These are phyloP conservation scores for Peribatodes rhomboidaria DNA, from an alignment of 2,888 invertebrate genomes.

Conservation along the genomic window DNA sequence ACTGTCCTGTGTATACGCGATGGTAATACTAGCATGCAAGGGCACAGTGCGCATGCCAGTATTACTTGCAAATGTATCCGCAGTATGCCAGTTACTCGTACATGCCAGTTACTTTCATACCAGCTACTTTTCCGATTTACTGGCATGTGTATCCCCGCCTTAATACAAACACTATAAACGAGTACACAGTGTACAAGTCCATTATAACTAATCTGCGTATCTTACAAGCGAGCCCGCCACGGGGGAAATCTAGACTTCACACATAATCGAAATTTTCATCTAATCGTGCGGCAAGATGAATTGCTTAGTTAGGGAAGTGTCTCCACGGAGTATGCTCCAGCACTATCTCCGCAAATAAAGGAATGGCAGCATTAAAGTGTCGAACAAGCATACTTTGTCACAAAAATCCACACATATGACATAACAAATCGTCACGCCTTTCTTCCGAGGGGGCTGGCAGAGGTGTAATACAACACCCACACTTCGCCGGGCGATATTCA, in stretches of 20 bases:
- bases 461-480: too few species aligned
- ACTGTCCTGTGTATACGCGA: too few species aligned
- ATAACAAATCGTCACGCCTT: too few species aligned
- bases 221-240: constrained; percentile 11
- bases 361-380: neutral
- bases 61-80: too few species aligned
- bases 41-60: too few species aligned
- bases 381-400: neutral
- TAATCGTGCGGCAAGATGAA: constrained; percentile 13
- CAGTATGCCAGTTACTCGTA: too few species aligned
- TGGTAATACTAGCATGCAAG: too few species aligned
- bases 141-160: too few species aligned
- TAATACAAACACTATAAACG: neutral
- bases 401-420: neutral
- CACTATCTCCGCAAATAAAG: neutral
- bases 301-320: constrained; percentile 12
- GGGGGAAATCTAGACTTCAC: constrained; percentile 30
- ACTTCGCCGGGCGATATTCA: too few species aligned
- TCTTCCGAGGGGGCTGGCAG: too few species aligned
- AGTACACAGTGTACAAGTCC: constrained; percentile 4
- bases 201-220: constrained; percentile 26
- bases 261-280: constrained; percentile 33
- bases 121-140: too few species aligned
- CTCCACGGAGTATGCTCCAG: neutral
- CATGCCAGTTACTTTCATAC: too few species aligned